Conservation (phyloP, 2,888 invertebrate species). For the Physocephala rufipes region DNA sequence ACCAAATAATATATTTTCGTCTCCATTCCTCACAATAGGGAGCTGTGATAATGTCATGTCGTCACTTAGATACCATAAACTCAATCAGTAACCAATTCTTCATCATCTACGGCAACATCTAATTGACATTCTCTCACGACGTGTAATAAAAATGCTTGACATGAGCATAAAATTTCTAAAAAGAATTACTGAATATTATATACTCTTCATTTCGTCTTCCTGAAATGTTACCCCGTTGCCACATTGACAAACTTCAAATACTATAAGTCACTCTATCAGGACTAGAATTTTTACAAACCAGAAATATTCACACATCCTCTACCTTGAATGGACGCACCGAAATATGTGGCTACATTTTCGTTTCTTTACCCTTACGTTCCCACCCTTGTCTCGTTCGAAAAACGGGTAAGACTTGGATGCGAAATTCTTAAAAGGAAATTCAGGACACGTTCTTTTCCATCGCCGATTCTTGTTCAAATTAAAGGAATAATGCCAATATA, state of each 20-base stretch:
- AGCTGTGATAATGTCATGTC: too few species aligned
- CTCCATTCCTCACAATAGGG: neutral
- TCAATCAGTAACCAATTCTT: conserved; percentile 27
- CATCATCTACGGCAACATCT: neutral
- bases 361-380: neutral
- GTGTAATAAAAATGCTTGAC: conserved; percentile 30
- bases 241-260: neutral
- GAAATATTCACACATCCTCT: too few species aligned
- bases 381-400: neutral
- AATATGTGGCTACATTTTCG: neutral
- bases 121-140: neutral
- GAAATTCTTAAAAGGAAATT: conserved; percentile 47
- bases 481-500: conserved; percentile 19
- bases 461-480: conserved; percentile 18
- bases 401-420: neutral
- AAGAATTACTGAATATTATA: conserved; percentile 12
- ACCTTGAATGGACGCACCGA: too few species aligned
- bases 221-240: neutral
- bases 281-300: neutral
- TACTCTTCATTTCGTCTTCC: neutral
- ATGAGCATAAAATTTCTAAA: conserved; percentile 30
- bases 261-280: neutral
- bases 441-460: conserved; percentile 51
- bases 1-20: neutral
- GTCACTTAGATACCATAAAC: conserved; percentile 17